Conservation (phyloP, 2,113 vertebrate genomes). For the Trachemys scripta region DNA sequence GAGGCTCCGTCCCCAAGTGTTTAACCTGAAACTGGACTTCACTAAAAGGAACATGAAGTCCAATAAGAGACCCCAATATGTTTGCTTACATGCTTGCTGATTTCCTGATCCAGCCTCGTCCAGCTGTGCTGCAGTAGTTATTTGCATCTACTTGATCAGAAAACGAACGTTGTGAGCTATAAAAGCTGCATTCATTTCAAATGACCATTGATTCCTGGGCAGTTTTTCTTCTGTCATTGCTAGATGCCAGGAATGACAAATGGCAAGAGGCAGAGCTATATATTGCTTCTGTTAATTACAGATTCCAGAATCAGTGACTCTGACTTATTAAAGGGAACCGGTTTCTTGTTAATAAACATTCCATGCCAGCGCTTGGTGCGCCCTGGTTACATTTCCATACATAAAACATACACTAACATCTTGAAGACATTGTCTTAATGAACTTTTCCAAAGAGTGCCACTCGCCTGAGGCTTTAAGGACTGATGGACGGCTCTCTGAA, state of each 20-base stretch:
- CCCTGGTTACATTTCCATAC: background rate
- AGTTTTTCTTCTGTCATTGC: background rate
- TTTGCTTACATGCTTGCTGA: background rate
- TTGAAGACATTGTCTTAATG: background rate
- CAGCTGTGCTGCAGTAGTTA: background rate
- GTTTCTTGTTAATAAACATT: background rate
- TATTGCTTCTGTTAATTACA: conserved; percentile 39
- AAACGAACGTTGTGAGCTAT: conserved; percentile 15
- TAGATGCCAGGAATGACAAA: background rate
- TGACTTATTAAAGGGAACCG: conserved; percentile 41
- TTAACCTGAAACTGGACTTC: background rate
- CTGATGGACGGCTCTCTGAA: background rate
- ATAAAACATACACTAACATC: background rate
- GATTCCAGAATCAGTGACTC: conserved; percentile 45
- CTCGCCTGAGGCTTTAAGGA: accelerated
- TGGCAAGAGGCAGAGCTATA: conserved; percentile 10
- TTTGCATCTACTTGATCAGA: conserved; percentile 22
- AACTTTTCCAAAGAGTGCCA: accelerated
- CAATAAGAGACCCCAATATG: background rate
- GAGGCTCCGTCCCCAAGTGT: accelerated
- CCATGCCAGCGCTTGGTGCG: background rate
- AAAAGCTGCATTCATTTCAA: background rate
- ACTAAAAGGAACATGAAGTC: background rate
- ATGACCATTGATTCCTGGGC: background rate
- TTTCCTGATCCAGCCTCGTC: background rate